Conservation (phyloP, 1,140 invertebrate genomes). For the Diprion similis region DNA sequence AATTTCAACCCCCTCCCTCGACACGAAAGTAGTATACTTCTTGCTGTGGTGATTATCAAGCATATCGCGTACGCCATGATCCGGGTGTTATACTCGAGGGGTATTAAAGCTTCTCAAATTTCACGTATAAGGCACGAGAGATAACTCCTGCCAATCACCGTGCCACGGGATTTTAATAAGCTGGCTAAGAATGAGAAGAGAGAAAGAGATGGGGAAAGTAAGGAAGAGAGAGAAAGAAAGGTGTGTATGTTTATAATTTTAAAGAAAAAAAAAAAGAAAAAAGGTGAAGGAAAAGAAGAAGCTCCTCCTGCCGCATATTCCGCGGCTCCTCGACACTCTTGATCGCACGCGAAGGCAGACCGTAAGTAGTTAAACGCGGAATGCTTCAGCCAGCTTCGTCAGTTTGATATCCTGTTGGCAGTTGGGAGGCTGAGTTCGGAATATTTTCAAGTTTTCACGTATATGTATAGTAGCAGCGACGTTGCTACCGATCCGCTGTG, state of each 20-base stretch:
- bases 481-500: background rate
- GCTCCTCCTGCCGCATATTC: no score
- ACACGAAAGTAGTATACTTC: no score
- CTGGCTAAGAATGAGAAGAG: background rate
- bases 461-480: background rate
- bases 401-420: slow-evolving; percentile 4
- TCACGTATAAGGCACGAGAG: background rate
- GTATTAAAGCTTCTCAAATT: background rate
- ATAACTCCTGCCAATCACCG: no score
- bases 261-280: no score
- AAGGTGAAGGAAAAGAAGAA: no score
- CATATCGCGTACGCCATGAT: no score
- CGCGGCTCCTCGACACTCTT: background rate
- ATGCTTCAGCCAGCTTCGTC: background rate
- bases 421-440: background rate
- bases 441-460: slow-evolving; percentile 1
- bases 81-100: background rate
- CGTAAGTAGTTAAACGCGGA: background rate
- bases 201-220: background rate
- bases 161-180: background rate
- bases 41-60: no score
- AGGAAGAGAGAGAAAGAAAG: no score
- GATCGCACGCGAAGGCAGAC: background rate
- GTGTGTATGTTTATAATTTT: no score
- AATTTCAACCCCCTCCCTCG: no score